Percentiles rank a stretch among this genome's conserved stretches.
phyloP scores from a whole-genome alignment of 2,797 vertebrate species.

The Sebastes steindachneri region DNA sequence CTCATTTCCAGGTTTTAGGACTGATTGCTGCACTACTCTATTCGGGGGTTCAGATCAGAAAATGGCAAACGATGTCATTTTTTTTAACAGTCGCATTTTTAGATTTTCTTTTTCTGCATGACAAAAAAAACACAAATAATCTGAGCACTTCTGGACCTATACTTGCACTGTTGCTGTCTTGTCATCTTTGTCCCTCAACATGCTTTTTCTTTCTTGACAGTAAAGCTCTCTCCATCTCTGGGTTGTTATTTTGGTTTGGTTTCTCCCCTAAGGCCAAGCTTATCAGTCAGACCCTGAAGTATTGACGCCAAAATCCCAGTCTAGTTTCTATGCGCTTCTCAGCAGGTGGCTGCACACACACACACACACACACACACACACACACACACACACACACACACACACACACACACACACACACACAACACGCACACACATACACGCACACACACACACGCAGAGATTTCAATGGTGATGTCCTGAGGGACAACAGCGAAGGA shows the following conservation, averaged over 20 bases:
- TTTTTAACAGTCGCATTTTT: not conserved
- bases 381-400: constrained; percentile 6
- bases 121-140: constrained; percentile 2
- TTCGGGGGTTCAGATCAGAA: not conserved
- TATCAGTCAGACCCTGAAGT: constrained; percentile 76
- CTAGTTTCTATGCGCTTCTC: constrained; percentile 65
- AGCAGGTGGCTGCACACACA: constrained; percentile 69
- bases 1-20: too few relatives aligned
- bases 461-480: constrained; percentile 45
- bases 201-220: constrained; percentile 44
- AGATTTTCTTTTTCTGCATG: not conserved
- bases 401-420: constrained; percentile 2
- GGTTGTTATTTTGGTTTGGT: constrained; percentile 77
- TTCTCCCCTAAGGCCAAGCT: constrained; percentile 73
- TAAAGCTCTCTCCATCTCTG: constrained; percentile 37
- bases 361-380: constrained; percentile 12
- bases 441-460: constrained; percentile 6
- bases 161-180: constrained; percentile 20
- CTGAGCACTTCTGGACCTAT: not conserved
- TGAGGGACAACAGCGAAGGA: constrained; percentile 44
- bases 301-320: constrained; percentile 72
- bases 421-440: constrained; percentile 2
- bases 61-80: rapidly evolving
- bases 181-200: constrained; percentile 54
- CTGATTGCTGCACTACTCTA: too few relatives aligned